Conservation (phyloP, 2,113 vertebrate species). For the Eretmochelys imbricata region DNA sequence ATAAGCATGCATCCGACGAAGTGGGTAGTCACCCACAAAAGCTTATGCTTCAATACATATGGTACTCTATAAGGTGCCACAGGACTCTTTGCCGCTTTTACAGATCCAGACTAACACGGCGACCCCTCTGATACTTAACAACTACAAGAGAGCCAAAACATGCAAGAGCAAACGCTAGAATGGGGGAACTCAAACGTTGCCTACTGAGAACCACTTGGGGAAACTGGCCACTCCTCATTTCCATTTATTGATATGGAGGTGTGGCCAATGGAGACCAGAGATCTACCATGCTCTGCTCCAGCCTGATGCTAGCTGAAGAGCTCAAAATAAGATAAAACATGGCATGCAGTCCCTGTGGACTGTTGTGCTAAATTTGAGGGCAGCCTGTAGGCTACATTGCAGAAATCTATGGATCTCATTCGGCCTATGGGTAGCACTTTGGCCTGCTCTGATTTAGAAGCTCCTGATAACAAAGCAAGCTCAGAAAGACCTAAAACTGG, state of each 20-base stretch:
- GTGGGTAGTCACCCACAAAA: no score
- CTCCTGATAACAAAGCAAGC: accelerated
- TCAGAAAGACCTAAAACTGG: neutral
- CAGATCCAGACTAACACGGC: no score
- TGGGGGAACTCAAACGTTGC: neutral
- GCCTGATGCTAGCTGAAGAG: neutral
- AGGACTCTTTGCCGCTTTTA: no score
- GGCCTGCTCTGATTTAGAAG: neutral
- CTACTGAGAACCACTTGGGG: neutral
- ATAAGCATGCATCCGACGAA: no score
- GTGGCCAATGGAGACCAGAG: neutral
- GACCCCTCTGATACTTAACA: neutral
- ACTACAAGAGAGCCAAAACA: neutral
- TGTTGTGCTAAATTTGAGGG: neutral
- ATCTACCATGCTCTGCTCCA: neutral
- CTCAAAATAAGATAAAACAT: neutral
- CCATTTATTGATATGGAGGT: accelerated
- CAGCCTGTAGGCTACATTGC: neutral
- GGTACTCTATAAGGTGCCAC: no score
- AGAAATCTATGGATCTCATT: neutral
- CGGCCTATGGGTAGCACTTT: accelerated
- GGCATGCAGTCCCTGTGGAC: neutral
- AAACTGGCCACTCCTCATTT: neutral
- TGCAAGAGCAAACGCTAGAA: neutral
- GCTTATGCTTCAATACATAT: no score